Evolutionary conservation across 2,113 vertebrate species (phyloP), one percentile per base, ranked within the genome.

Genomic region (Cathartes aura): DNA sequence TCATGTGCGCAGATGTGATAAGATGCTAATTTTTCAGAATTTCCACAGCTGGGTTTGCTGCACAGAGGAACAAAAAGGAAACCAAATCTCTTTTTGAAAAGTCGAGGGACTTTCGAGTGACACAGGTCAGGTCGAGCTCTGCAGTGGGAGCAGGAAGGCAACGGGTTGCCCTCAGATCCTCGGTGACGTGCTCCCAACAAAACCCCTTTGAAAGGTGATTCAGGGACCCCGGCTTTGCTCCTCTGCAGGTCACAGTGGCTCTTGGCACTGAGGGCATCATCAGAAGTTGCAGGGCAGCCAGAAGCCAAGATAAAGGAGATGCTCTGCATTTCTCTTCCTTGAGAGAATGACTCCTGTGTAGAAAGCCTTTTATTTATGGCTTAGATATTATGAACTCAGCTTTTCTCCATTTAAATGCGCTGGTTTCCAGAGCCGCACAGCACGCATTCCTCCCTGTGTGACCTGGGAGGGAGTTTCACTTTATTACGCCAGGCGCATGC

Each of bases 181-280:
- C 2, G 0, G 38, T 9, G 59, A 89, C 3, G 10, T 15, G 23
- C 24, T 82, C 50, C 59, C 23, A 27, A 55, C n/a, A 75, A 47
- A 27, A 9, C 18, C 17, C 27, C 48, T 73, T 12, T 14, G 32
- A 43, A 72, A 82, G 71, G 71, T 1, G 1, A 9, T 43, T 40
- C 21, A 2, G 32, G 55, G 55, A 53, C 29, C 13, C 7, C 1
- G 3, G 34, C 21, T 68, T 50, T 19, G 24, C 47, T 66, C 42
- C 72, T 42, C 36, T 1, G 3, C 1, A 0, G 62, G 67, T 71
- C 36, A 29, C 2, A 0, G 59, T 3, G 12, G 42, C 42, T 89
- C 36, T 50, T 4, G 1, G 55, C 23, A 87, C 60, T 0, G 1
- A 89, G 24, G 15, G 7, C 36, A 56, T 17, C 5, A 0, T 19